Base-by-base conservation (phyloP, 2,888 invertebrate species). In the Thera obeliscata region DNA sequence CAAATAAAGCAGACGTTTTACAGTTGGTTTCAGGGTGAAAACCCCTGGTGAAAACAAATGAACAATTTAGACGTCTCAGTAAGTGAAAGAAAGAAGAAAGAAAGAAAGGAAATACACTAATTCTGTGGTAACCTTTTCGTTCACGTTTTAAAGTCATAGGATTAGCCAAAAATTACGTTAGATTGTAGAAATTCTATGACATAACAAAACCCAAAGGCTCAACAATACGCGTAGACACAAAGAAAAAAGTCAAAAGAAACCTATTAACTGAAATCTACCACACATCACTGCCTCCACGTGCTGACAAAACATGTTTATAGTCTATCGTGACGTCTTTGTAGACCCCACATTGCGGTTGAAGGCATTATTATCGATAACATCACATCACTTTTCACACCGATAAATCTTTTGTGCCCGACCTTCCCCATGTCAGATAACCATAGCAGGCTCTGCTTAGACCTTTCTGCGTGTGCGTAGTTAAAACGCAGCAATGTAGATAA, bases 351-450 rank as follows among this genome's bases (percentile, higher is more conserved):
- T 74, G 81, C 73, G 79, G 81, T 78, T 81, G 81, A 83, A 85
- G 83, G 81, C 79, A 82, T 67, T 81, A 85, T 85, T 87, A 87
- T 87, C 89, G 91, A 90, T 90, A 90, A 81, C 85, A 90, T 89
- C 89, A 78, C 80, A 76, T 80, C 84, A 80, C 82, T 83, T 79
- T 79, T 67, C 75, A 71, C 75, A 76, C 75, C 70, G 70, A 69
- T 54, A 72, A 60, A 50, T 49, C 57, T 61, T 57, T 33, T 46
- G 50, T 36, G 35, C 3, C 0, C 54, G 61, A 43, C 6, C 9
- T 61, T 50, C 54, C 11, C 0, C n/a, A 3, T 8, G 3, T 64
- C 60, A 7, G 0, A 2, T 7, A 64, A 77, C 64, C 83, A 85
- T 78, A 78, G 81, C 64, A 6, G 12, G 48, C 5, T 61, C n/a